Conservation (phyloP, 2,797 vertebrate genomes). For the Propithecus perrieri region DNA sequence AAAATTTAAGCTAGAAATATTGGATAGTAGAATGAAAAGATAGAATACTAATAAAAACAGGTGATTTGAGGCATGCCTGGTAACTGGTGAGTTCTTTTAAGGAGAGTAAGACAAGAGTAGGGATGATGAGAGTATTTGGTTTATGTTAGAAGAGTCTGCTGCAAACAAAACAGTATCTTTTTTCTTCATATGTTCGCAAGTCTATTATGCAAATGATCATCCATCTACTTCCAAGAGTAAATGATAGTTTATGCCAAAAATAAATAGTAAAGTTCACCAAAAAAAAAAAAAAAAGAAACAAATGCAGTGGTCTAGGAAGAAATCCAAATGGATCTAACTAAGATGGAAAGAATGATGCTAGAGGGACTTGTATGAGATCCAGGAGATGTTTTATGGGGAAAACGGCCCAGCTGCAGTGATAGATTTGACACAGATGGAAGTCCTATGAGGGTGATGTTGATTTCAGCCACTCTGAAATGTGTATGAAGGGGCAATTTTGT, state of each 20-base stretch:
- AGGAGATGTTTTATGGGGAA: background rate
- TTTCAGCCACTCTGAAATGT: background rate
- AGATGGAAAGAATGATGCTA: background rate
- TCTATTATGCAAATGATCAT: conserved; percentile 10
- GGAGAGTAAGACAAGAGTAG: background rate
- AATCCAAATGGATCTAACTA: background rate
- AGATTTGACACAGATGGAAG: background rate
- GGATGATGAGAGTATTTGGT: background rate
- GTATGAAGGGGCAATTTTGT: background rate
- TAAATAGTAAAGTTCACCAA: background rate
- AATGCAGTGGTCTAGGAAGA: background rate
- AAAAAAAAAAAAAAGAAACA: background rate
- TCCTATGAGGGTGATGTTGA: background rate
- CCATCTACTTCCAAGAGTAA: background rate
- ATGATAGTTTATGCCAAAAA: conserved; percentile 34
- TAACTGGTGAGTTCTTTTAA: background rate
- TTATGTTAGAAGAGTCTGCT: background rate
- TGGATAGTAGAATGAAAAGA: background rate
- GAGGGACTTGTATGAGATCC: background rate
- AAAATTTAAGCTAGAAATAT: background rate
- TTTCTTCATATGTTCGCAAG: background rate
- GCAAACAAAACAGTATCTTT: background rate
- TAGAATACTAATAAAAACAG: background rate
- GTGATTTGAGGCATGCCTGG: background rate
- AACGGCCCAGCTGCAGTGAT: background rate